Evolutionary conservation across 2,888 invertebrate species (phyloP).

Genomic region (Zygothrica quintamaculata): DNA sequence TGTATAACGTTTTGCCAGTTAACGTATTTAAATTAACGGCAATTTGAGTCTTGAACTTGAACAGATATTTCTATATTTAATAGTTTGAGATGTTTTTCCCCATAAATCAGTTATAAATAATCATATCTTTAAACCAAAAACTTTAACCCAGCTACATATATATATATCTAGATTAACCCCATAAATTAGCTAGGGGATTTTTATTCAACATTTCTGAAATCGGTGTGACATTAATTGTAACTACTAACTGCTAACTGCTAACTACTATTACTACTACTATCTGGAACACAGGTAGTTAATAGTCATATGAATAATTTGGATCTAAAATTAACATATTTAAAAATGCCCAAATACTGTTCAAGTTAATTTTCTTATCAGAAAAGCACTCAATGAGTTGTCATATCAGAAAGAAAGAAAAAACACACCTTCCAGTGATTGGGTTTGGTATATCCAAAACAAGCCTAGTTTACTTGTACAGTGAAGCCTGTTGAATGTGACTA

Average conservation of each 20-base stretch:
- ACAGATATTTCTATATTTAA: too few relatives aligned
- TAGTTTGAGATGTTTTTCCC: too few relatives aligned
- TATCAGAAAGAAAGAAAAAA: too few relatives aligned
- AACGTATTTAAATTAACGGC: not conserved
- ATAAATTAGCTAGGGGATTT: constrained; percentile 10
- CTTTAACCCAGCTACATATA: too few relatives aligned
- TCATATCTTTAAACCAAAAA: not conserved
- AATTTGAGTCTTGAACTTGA: too few relatives aligned
- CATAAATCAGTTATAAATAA: too few relatives aligned
- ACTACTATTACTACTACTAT: too few relatives aligned
- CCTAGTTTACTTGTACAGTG: constrained; percentile 12
- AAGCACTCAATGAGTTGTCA: constrained; percentile 8
- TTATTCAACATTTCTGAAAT: constrained; percentile 10
- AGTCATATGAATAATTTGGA: constrained; percentile 5
- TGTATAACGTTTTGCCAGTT: too few relatives aligned
- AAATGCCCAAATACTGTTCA: constrained; percentile 19
- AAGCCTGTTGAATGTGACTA: not conserved
- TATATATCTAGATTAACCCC: not conserved
- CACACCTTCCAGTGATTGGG: too few relatives aligned
- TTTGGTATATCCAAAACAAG: not conserved
- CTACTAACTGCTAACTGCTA: constrained; percentile 10
- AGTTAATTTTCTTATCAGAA: constrained; percentile 15
- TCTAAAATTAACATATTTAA: constrained; percentile 34
- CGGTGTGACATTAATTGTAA: constrained; percentile 7
- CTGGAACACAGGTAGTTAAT: constrained; percentile 19